phyloP scores from a whole-genome alignment of 1,140 invertebrate genomes.

The Sarcophaga bullata region DNA sequence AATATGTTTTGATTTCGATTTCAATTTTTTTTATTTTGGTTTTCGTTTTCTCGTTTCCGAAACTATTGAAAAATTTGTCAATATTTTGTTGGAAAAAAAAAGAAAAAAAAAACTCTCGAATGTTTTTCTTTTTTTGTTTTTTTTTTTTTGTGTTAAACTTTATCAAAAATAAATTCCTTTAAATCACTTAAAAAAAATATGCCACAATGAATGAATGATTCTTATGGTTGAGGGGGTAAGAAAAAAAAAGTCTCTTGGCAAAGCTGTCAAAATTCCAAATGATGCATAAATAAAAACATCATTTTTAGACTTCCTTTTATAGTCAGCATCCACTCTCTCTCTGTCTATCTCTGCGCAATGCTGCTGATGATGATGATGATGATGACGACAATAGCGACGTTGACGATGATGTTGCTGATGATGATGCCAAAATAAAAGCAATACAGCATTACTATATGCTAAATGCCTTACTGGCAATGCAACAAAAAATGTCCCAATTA shows the following conservation, averaged over 20 bases:
- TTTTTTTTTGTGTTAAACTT: background rate
- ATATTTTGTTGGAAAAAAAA: constrained; percentile 17
- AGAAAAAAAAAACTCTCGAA: background rate
- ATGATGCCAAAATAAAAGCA: background rate
- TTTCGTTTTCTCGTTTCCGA: background rate
- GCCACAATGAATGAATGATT: background rate
- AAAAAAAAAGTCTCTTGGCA: constrained; percentile 19
- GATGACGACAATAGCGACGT: too few relatives aligned
- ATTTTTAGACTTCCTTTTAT: constrained; percentile 32
- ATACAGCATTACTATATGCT: background rate
- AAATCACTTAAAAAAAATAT: background rate
- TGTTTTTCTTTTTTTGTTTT: constrained; percentile 12
- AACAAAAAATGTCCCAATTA: constrained; percentile 31
- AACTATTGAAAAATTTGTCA: constrained; percentile 10
- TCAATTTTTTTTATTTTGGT: background rate
- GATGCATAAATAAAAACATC: constrained; percentile 39
- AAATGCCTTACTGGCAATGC: background rate
- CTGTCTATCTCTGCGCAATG: background rate
- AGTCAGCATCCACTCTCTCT: background rate
- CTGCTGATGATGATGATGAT: too few relatives aligned
- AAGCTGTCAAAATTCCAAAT: constrained; percentile 34
- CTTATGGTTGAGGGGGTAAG: background rate
- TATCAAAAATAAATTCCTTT: constrained; percentile 21
- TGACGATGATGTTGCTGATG: too few relatives aligned
- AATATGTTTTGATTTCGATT: background rate